Percentiles rank a stretch among this genome's conserved stretches.
Evolutionary conservation across 2,888 invertebrate genomes (phyloP).

Genomic region (Xestia sexstrigata): DNA sequence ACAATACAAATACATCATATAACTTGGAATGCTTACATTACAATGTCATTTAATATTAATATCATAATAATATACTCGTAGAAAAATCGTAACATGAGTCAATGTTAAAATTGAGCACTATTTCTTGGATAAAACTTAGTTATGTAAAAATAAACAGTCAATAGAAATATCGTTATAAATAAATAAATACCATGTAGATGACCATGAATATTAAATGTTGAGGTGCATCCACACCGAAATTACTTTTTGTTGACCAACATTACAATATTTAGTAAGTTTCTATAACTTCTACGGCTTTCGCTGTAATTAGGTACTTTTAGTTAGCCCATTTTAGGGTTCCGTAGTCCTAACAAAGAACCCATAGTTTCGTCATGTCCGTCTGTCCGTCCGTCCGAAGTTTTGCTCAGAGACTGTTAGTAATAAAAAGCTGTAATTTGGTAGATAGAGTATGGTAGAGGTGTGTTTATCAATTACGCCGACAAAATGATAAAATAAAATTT

Average conservation of each 20-base stretch:
- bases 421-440: too few species aligned
- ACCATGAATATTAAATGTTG: not conserved
- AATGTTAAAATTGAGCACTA: conserved; percentile 45
- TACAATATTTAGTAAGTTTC: not conserved
- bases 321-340: too few species aligned
- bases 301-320: not conserved
- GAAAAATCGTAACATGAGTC: conserved; percentile 10
- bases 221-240: not conserved
- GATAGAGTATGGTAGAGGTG: too few species aligned
- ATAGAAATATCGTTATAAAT: conserved; percentile 16
- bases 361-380: too few species aligned
- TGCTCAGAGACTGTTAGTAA: too few species aligned
- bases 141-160: conserved; percentile 16
- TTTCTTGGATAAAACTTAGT: conserved; percentile 6
- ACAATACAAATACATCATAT: conserved; percentile 37
- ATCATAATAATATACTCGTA: conserved; percentile 25
- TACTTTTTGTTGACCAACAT: not conserved
- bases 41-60: conserved; percentile 46
- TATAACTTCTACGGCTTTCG: not conserved
- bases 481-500: too few species aligned
- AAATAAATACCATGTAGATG: conserved; percentile 3
- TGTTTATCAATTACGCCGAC: too few species aligned
- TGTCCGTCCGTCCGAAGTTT: too few species aligned
- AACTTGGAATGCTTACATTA: conserved; percentile 58
- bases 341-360: too few species aligned